These are phyloP conservation scores for Gari tellinella DNA, from an alignment of 2,888 invertebrate species.

Conservation along the genomic window DNA sequence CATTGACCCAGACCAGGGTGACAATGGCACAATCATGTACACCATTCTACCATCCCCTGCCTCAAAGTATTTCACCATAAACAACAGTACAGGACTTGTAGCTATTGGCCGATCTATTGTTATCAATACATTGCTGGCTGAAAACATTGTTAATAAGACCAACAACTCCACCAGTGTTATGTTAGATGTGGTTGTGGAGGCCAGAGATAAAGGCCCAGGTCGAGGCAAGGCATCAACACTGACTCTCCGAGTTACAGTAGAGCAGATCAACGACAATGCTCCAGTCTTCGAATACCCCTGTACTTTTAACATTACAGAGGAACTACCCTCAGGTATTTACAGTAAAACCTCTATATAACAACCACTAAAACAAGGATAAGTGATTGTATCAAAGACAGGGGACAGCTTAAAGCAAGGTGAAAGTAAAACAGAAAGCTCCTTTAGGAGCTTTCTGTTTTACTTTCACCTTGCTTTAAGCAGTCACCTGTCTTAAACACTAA, in stretches of 20 bases:
- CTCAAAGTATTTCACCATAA: conserved; percentile 33
- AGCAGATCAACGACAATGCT: conserved; percentile 59
- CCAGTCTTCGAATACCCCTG: conserved; percentile 51
- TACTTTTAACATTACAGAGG: conserved; percentile 24
- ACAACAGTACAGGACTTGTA: conserved; percentile 28
- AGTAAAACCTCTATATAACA: too few relatives aligned
- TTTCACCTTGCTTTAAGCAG: too few relatives aligned
- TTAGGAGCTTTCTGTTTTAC: too few relatives aligned
- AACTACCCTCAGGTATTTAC: conserved; percentile 4
- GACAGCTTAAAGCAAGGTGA: too few relatives aligned
- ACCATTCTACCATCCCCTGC: conserved; percentile 13
- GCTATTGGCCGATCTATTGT: conserved; percentile 18
- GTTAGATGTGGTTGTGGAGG: conserved; percentile 34
- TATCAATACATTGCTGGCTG: conserved; percentile 30
- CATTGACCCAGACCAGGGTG: conserved; percentile 48
- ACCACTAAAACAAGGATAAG: too few relatives aligned
- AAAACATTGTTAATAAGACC: not conserved
- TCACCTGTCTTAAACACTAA: too few relatives aligned
- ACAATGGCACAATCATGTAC: conserved; percentile 55
- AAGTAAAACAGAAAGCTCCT: too few relatives aligned
- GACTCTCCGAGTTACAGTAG: conserved; percentile 39
- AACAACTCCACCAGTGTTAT: conserved; percentile 23
- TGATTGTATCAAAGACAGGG: too few relatives aligned
- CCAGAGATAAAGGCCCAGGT: conserved; percentile 43
- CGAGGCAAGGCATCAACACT: conserved; percentile 14